phyloP scores from a whole-genome alignment of 2,888 invertebrate genomes.

The Aethes cnicana region DNA sequence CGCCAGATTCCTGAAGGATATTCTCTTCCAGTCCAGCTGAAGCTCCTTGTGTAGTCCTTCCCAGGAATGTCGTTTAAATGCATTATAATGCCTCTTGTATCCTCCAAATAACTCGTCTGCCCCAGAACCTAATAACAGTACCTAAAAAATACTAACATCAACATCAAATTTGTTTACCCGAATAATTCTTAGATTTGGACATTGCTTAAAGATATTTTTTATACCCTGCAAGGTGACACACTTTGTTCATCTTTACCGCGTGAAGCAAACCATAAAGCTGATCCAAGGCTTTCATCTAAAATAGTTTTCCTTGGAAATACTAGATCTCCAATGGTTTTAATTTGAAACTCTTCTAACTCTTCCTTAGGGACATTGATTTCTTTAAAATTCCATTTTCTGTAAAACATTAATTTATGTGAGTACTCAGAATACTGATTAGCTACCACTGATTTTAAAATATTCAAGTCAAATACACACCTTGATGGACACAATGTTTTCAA shows the following conservation, averaged over 20 bases:
- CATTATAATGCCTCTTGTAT: conserved; percentile 93
- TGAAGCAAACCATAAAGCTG: conserved; percentile 98
- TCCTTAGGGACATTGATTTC: conserved; percentile 88
- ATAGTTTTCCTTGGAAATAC: conserved; percentile 93
- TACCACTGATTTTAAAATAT: background rate
- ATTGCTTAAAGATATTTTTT: background rate
- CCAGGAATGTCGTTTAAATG: conserved; percentile 83
- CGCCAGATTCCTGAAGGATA: conserved; percentile 95
- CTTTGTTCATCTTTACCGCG: conserved; percentile 83
- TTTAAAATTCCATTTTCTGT: conserved; percentile 91
- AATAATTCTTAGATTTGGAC: background rate
- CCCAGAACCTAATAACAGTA: conserved; percentile 94
- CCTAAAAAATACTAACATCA: conserved; percentile 65
- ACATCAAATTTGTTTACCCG: background rate
- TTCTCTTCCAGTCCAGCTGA: conserved; percentile 90
- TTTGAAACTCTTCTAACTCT: conserved; percentile 84
- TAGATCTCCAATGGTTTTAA: conserved; percentile 86
- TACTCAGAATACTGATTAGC: background rate
- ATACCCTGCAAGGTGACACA: conserved; percentile 85
- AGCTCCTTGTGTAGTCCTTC: conserved; percentile 84
- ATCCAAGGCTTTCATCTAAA: conserved; percentile 97
- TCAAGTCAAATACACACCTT: conserved; percentile 55
- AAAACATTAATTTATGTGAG: conserved; percentile 30
- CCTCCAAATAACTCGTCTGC: conserved; percentile 99
- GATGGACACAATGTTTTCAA: conserved; percentile 85